A percentile compares a stretch with the other conserved stretches of the same genome.
phyloP scores from a whole-genome alignment of 2,888 invertebrate species.

The Sericinus montela region DNA sequence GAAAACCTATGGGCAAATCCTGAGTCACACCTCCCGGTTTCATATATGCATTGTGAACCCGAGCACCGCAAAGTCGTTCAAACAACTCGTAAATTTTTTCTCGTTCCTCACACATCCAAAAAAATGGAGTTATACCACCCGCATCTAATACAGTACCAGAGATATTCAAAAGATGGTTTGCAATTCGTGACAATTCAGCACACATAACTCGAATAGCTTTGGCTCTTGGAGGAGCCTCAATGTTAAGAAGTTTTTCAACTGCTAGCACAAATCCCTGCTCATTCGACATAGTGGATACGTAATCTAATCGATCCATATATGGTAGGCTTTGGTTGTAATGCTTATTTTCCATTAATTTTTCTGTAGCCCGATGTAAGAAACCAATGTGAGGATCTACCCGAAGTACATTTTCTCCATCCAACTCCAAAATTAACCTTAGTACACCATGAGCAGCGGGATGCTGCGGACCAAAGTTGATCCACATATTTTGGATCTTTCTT shows the following conservation, averaged over 20 bases:
- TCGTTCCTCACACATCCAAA: conserved; percentile 94
- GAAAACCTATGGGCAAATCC: conserved; percentile 79
- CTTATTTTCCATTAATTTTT: conserved; percentile 94
- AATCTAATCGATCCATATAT: conserved; percentile 93
- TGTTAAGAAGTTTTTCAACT: conserved; percentile 89
- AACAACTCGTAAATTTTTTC: conserved; percentile 92
- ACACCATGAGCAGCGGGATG: conserved; percentile 97
- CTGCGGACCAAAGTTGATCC: conserved; percentile 92
- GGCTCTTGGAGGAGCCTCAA: conserved; percentile 86
- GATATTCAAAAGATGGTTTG: conserved; percentile 89
- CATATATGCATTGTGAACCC: conserved; percentile 91
- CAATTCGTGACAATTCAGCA: conserved; percentile 86
- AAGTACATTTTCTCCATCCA: conserved; percentile 90
- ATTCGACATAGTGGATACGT: conserved; percentile 90
- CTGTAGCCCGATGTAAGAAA: conserved; percentile 91
- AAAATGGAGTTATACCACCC: conserved; percentile 93
- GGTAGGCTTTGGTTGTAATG: conserved; percentile 91
- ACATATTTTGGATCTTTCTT: conserved; percentile 81
- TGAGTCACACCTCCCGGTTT: conserved; percentile 89
- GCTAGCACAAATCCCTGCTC: conserved; percentile 89
- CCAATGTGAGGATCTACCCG: conserved; percentile 92
- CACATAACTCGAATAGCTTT: conserved; percentile 89
- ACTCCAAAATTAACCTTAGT: conserved; percentile 86
- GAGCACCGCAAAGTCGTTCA: conserved; percentile 89
- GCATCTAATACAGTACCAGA: conserved; percentile 88